Evolutionary conservation across 2,888 invertebrate species (phyloP), one percentile per base, ranked within the genome.

Genomic region (Aphodius sticticus): DNA sequence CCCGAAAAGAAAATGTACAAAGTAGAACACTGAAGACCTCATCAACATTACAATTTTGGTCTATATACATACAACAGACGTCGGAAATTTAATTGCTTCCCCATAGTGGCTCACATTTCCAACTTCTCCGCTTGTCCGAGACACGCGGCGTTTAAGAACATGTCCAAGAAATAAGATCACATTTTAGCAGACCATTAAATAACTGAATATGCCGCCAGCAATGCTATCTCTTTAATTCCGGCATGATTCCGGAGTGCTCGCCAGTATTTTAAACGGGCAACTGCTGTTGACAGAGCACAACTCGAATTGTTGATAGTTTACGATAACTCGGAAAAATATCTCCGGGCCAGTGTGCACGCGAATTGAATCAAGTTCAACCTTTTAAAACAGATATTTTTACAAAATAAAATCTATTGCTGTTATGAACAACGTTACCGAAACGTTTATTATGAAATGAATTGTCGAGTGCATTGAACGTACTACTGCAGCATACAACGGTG

Each of bases 281-380:
- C 76, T 83, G 82, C 75, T 81, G 80, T 79, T 82, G 82, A 82
- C 83, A 83, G 83, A 80, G 84, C 83, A 85, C 84, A 85, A 84
- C 84, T 85, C 81, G 82, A 84, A 86, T 84, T 83, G 84, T 85
- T 86, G 86, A 86, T 84, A 84, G 83, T 85, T 85, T 85, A 83
- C 82, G 83, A 84, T 83, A 84, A 82, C 83, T 82, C 79, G 81
- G 83, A 84, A 85, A 74, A 37, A 35, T 37, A n/a, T 35, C 74
- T 83, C 84, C 84, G 81, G 82, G 38, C 77, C 7, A 77, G 82
- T 78, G 81, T 77, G 80, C 81, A 85, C 85, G 85, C 84, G 86
- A 78, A 80, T 81, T 70, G 85, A 85, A 86, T 86, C 70, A 77
- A 69, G 78, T 76, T 76, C 79, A 53, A 53, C 53, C 53, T 53